These are phyloP conservation scores for Crocallis elinguaria DNA, from an alignment of 2,888 invertebrate genomes.

Conservation along the genomic window DNA sequence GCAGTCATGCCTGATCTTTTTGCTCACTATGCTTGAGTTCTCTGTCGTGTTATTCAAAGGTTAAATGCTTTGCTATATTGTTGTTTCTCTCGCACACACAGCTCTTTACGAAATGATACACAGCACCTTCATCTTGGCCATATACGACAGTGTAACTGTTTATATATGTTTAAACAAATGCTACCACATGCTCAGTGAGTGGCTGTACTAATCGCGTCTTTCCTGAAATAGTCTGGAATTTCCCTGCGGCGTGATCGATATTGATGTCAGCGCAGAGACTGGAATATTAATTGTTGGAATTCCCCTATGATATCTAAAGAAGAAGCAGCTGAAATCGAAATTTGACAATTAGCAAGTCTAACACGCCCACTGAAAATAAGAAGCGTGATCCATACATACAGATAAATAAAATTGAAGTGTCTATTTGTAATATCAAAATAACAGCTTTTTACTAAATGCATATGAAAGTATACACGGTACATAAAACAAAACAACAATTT, in stretches of 20 bases:
- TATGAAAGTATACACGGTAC: no score
- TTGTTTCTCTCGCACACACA: constrained; percentile 46
- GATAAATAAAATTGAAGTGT: no score
- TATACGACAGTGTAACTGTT: constrained; percentile 38
- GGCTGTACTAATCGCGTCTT: constrained; percentile 63
- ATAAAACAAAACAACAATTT: no score
- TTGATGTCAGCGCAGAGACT: constrained; percentile 48
- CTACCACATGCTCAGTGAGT: constrained; percentile 31
- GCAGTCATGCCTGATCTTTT: constrained; percentile 62
- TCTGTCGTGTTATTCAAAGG: constrained; percentile 32
- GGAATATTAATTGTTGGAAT: constrained; percentile 42
- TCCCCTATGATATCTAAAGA: background rate
- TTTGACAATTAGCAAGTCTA: background rate
- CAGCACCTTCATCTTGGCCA: constrained; percentile 1
- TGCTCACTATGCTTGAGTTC: constrained; percentile 40
- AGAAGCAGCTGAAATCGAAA: background rate
- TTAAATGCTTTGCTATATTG: constrained; percentile 29
- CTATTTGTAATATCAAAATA: no score
- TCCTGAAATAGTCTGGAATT: constrained; percentile 73
- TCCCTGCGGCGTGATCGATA: constrained; percentile 55
- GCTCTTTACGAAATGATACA: constrained; percentile 21
- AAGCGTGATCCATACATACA: no score
- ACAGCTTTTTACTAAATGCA: no score
- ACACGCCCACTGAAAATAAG: no score
- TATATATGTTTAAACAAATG: constrained; percentile 39